Evolutionary conservation across 2,113 vertebrate genomes (phyloP), one percentile per base, ranked within the genome.

Genomic region (Jaculus jaculus): DNA sequence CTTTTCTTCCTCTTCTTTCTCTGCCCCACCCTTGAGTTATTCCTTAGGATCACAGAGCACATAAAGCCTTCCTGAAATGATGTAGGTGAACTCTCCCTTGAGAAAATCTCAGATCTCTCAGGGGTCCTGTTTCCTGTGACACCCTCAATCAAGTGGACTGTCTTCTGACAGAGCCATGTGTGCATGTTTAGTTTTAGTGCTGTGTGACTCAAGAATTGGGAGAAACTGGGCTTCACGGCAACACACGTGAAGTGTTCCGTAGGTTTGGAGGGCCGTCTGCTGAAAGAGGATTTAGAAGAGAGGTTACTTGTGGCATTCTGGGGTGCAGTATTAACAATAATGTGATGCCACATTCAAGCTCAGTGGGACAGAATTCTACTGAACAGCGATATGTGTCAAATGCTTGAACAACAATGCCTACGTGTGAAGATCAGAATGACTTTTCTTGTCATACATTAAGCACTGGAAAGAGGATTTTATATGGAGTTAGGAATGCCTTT

Each of bases 21-120:
- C 58, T 66, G 21, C 8, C 28, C n/a, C 3, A 3, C 1, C 68
- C 28, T 58, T 79, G 54, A 26, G 0, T 63, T 82, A 10, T 81
- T 74, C n/a, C 88, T 85, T 68, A 47, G 16, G 71, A n/a, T 78
- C 58, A 74, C 8, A 51, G 12, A 37, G 47, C 10, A 86, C 89
- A 37, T 86, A 54, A 92, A 86, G 11, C 20, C 30, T 82, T 92
- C 66, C 66, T 75, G 37, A 88, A 69, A 91, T 23, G 86, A 60
- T 12, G 16, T 34, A 82, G 17, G 37, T 47, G 26, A 58, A 42
- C 66, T 79, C n/a, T 90, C 65, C 11, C 17, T n/a, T 17, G 11
- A 1, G 16, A 15, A 28, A 12, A 54, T 77, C 51, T 54, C 79
- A 26, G 6, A 32, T 75, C 32, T 74, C 71, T 79, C 2, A 18